Percentiles rank a stretch among this genome's conserved stretches.
Conservation (phyloP, 2,888 invertebrate genomes). For the Cosmorhoe ocellata region DNA sequence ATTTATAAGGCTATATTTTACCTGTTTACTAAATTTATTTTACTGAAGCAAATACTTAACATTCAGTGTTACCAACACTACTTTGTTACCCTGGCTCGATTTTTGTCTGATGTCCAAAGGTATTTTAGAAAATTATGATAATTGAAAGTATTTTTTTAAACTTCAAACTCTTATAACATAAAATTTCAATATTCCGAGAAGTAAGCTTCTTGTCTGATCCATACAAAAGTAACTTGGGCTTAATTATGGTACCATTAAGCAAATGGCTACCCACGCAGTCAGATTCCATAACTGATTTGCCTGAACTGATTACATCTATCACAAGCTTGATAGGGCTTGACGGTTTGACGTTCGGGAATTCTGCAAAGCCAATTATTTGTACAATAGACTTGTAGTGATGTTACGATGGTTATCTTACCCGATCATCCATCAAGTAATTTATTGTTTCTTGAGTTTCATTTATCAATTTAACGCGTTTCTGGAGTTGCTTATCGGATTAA, state of each 20-base stretch:
- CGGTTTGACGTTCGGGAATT: constrained; percentile 26
- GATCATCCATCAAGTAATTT: too few species aligned
- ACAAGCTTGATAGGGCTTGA: constrained; percentile 30
- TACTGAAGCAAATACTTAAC: too few species aligned
- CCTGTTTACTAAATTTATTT: constrained; percentile 2
- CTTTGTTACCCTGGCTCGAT: too few species aligned
- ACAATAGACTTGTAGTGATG: not conserved
- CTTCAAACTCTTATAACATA: too few species aligned
- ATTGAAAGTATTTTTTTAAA: too few species aligned
- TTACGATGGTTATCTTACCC: not conserved
- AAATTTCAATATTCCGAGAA: constrained; percentile 14
- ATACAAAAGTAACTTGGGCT: constrained; percentile 12
- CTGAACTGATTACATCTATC: constrained; percentile 34
- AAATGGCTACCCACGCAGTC: constrained; percentile 22
- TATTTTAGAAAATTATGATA: too few species aligned
- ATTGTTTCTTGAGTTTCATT: too few species aligned
- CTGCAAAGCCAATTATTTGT: constrained; percentile 25
- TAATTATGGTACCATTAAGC: constrained; percentile 22
- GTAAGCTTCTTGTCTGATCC: constrained; percentile 19
- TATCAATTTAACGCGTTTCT: too few species aligned
- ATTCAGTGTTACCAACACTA: too few species aligned
- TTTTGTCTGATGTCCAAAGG: too few species aligned
- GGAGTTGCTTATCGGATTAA: too few species aligned
- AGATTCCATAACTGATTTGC: constrained; percentile 28
- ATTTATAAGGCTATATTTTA: constrained; percentile 16